These are phyloP conservation scores for Struthio camelus DNA, from an alignment of 2,113 vertebrate species.

Conservation along the genomic window DNA sequence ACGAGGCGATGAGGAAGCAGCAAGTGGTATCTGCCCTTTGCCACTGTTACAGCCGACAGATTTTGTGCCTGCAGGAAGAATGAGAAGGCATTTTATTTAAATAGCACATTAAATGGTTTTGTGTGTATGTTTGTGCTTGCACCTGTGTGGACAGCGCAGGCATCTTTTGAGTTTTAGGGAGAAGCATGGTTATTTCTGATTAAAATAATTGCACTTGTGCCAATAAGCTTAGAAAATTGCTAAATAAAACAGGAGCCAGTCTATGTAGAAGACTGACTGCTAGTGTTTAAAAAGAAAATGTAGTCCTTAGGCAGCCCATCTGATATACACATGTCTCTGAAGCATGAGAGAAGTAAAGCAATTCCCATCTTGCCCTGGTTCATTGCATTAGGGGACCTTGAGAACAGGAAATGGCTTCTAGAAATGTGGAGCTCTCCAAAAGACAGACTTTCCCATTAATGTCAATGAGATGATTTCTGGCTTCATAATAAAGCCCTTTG, in stretches of 20 bases:
- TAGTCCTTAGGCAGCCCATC: background rate
- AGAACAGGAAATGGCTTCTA: slow-evolving; percentile 50
- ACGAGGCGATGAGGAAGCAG: background rate
- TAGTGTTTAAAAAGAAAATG: background rate
- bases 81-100: slow-evolving; percentile 13
- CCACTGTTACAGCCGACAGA: background rate
- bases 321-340: background rate
- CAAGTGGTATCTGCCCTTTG: slow-evolving; percentile 5
- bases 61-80: slow-evolving; percentile 16
- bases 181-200: background rate
- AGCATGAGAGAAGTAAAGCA: background rate
- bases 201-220: background rate
- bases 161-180: background rate
- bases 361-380: slow-evolving; percentile 24
- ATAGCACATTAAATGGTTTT: background rate
- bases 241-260: background rate
- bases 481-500: slow-evolving; percentile 51
- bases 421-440: slow-evolving; percentile 67
- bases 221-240: background rate
- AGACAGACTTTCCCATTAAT: slow-evolving; percentile 73
- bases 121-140: background rate
- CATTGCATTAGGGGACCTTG: slow-evolving; percentile 49
- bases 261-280: background rate
- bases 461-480: slow-evolving; percentile 67
- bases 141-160: background rate